Base-by-base conservation (phyloP, 1,140 invertebrate genomes). In the Myzus persicae region DNA sequence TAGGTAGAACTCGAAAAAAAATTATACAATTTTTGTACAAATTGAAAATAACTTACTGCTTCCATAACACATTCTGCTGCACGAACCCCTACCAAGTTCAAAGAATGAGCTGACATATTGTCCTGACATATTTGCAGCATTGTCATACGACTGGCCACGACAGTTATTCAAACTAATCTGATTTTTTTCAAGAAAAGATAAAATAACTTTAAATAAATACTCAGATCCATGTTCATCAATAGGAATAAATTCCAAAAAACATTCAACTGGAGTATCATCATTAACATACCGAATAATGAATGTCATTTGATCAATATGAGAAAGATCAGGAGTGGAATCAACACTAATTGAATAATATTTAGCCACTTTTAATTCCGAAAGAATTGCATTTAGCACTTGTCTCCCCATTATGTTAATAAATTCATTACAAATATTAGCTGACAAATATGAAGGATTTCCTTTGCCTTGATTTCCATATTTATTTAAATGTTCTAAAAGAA, bases 61-160 rank as follows among this genome's bases (percentile, higher is more conserved):
- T 46, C 11, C 46, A 46, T 46, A 46, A 11, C 46, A 46, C 46
- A 46, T 46, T 46, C 46, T 46, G 46, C 46, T 46, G 46, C 46
- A 46, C 11, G 46, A 46, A 46, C 46, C 46, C 46, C 14, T 11
- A 46, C 46, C 11, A 46, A 46, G 11, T 46, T 46, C 46, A 46
- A 46, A 46, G 14, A 46, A 46, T 46, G 46, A 11, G 46, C 46
- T 46, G 1, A 18, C 46, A 46, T 46, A 46, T 18, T 14, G 2
- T 46, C 46, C 46, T 11, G 46, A 46, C 9, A 46, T 46, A 54
- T 85, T 93, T 22, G 46, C 31, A 31, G n/a, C 81, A 36, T 87
- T 87, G 40, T 93, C 92, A 93, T 95, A 95, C 14, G 11, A 18
- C 14, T 46, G 9, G 46, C 46, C 2, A 81, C 94, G 36, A 90